Base-by-base conservation (phyloP, 2,797 vertebrate species). In the Clarias pachynema region DNA sequence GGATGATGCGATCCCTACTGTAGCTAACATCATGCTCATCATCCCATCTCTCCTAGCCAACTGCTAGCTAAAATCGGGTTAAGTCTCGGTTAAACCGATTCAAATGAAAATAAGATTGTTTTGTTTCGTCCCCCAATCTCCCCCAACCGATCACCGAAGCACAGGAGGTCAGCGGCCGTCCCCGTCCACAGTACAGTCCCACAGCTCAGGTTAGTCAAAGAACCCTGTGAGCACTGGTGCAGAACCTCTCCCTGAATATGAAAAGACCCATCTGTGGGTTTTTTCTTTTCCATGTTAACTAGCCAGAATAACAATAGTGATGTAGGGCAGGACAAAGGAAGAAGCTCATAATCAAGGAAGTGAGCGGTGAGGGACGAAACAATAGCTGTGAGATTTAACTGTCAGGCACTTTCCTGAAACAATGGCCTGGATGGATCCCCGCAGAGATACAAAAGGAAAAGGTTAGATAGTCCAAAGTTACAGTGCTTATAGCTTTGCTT, bases 321-420 rank as follows among this genome's bases (percentile, higher is more conserved):
- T 56, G 74, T 53, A 29, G 37, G 34, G 56, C 15, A 83, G 79
- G 73, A 79, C 85, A 79, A 83, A 83, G 80, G 81, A 83, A 83
- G 65, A 70, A 60, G 65, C 85, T 86, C 81, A 79, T 86, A 83
- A 79, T 79, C 37, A 83, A 78, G 81, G 85, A 86, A 83, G 65
- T 79, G 73, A 79, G 65, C 12, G 29, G 73, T 63, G 57, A 83
- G 49, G 63, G 85, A 83, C 63, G 15, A 78, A 83, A 86, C 73
- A 86, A 86, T 83, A 68, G 81, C 81, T 18, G 34, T 66, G 80
- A 86, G 81, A 49, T 63, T 70, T 34, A 79, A 83, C 81, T 83
- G 72, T 74, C 56, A 31, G 20, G 37, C 81, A 62, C 49, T 70
- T 83, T 83, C 73, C 73, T 79, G 65, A 70, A 79, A 83, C 85